These are phyloP conservation scores for Synaphobranchus kaupii DNA, from an alignment of 2,797 vertebrate species.

Conservation along the genomic window DNA sequence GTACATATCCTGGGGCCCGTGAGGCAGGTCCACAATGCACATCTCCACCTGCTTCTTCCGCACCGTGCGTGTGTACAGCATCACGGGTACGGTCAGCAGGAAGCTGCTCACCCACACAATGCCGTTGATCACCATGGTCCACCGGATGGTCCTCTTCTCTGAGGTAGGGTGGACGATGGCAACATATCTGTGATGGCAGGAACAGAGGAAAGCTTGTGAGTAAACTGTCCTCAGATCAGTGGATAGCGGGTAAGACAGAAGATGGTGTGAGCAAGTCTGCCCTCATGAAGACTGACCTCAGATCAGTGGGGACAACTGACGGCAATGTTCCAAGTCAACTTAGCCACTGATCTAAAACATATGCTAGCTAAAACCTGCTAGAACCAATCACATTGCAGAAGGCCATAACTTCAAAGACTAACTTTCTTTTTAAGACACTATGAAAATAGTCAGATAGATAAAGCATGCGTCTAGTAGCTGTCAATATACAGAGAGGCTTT, in stretches of 20 bases:
- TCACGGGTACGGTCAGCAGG: slow-evolving; percentile 76
- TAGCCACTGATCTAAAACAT: too few species aligned
- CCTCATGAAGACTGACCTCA: background rate
- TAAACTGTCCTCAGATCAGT: slow-evolving; percentile 9
- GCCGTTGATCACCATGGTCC: slow-evolving; percentile 77
- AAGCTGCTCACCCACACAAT: slow-evolving; percentile 80
- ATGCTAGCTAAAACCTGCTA: too few species aligned
- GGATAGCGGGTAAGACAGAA: background rate
- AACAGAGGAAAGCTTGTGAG: background rate
- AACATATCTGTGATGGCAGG: slow-evolving; percentile 65
- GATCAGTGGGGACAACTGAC: background rate
- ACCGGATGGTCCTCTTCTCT: slow-evolving; percentile 75
- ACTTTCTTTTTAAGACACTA: too few species aligned
- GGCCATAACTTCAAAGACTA: too few species aligned
- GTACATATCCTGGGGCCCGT: slow-evolving; percentile 78
- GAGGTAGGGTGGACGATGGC: slow-evolving; percentile 80
- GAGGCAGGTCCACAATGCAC: slow-evolving; percentile 74
- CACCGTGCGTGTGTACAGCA: slow-evolving; percentile 75
- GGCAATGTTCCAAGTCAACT: background rate
- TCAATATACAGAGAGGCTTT: too few species aligned
- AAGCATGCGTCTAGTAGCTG: too few species aligned
- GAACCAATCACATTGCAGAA: too few species aligned
- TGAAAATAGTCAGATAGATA: too few species aligned
- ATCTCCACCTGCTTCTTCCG: slow-evolving; percentile 61
- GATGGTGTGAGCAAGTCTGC: background rate